Evolutionary conservation across 1,140 invertebrate species (phyloP).

Genomic region (Dufourea novaeangliae): DNA sequence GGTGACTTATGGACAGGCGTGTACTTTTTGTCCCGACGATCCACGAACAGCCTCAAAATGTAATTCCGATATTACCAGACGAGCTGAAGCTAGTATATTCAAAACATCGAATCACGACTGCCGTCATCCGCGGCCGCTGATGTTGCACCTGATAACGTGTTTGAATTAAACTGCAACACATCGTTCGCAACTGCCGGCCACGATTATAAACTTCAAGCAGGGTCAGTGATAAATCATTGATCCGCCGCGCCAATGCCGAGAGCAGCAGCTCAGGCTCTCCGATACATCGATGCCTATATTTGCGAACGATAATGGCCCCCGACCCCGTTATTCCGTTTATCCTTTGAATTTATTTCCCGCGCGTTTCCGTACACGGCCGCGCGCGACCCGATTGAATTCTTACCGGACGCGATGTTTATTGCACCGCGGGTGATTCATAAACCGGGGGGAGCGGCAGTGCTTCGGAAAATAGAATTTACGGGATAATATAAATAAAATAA

Average conservation of each 20-base stretch:
- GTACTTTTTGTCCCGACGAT: no score
- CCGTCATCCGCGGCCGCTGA: conserved; percentile 15
- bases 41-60: neutral
- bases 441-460: no score
- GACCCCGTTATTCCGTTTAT: conserved; percentile 19
- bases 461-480: no score
- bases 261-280: no score
- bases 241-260: neutral
- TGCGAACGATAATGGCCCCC: conserved; percentile 8
- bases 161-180: conserved; percentile 38
- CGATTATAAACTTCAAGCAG: conserved; percentile 36
- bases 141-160: conserved; percentile 42
- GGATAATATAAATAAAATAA: no score
- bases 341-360: neutral
- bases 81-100: neutral
- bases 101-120: conserved; percentile 20
- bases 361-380: neutral
- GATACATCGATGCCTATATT: neutral
- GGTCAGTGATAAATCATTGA: conserved; percentile 37
- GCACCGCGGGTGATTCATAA: neutral
- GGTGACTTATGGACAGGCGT: neutral
- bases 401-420: neutral
- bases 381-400: neutral
- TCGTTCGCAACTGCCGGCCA: neutral
- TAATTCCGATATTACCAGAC: conserved; percentile 8